Conservation (phyloP, 2,888 invertebrate species). For the Lypha dubia region DNA sequence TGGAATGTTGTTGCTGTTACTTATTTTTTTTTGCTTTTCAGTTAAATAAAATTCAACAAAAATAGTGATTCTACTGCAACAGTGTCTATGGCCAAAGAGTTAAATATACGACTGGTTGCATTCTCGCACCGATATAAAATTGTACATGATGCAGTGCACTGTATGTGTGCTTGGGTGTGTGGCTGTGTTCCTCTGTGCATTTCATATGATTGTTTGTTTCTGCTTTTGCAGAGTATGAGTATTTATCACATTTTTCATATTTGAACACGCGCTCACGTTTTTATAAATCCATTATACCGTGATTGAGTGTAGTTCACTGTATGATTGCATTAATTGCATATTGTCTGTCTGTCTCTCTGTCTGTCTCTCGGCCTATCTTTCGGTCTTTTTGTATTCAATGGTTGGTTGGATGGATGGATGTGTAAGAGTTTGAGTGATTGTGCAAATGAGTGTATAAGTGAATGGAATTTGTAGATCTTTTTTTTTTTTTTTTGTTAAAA, state of each 20-base stretch:
- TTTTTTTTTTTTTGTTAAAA: background rate
- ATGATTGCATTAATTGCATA: constrained; percentile 70
- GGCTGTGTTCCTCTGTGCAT: no score
- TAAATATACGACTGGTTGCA: constrained; percentile 19
- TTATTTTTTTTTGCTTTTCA: background rate
- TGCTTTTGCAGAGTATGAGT: constrained; percentile 40
- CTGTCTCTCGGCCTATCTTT: background rate
- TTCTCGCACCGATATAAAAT: background rate
- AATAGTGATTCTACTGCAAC: constrained; percentile 39
- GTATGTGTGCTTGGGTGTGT: no score
- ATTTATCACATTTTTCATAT: constrained; percentile 69
- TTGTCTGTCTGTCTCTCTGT: constrained; percentile 27
- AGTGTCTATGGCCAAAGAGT: constrained; percentile 24
- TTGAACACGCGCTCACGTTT: constrained; percentile 71
- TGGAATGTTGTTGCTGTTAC: background rate
- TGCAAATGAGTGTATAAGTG: constrained; percentile 43
- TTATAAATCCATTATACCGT: constrained; percentile 70
- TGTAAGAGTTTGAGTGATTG: background rate
- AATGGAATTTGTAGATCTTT: constrained; percentile 32
- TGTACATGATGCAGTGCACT: background rate
- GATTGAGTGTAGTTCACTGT: constrained; percentile 65
- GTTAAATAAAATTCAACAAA: constrained; percentile 33
- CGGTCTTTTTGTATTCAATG: background rate
- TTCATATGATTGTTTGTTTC: constrained; percentile 37
- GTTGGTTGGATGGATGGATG: constrained; percentile 6